These are phyloP conservation scores for Fragum fragum DNA, from an alignment of 2,888 invertebrate genomes.

Conservation along the genomic window DNA sequence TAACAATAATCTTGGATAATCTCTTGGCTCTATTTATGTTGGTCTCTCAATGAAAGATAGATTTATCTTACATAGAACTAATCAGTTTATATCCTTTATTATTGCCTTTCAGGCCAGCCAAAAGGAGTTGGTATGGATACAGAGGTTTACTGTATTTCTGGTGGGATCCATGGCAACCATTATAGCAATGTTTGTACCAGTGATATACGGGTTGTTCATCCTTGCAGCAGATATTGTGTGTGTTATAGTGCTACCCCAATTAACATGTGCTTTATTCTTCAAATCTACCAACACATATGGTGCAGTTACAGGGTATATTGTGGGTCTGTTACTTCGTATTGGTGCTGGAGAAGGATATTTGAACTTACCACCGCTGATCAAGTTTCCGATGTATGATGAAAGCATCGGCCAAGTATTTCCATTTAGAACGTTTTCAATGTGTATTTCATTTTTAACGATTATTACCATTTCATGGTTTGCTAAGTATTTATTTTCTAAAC, in stretches of 20 bases:
- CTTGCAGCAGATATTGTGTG: slow-evolving; percentile 83
- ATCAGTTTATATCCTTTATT: neutral
- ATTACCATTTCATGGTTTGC: slow-evolving; percentile 32
- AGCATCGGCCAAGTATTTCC: slow-evolving; percentile 94
- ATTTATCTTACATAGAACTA: no score
- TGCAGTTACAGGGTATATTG: slow-evolving; percentile 87
- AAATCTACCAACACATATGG: slow-evolving; percentile 79
- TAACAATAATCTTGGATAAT: no score
- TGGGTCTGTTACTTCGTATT: slow-evolving; percentile 92
- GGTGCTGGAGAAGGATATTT: slow-evolving; percentile 96
- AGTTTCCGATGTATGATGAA: slow-evolving; percentile 92
- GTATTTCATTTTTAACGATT: slow-evolving; percentile 89
- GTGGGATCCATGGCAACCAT: slow-evolving; percentile 74
- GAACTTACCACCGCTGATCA: slow-evolving; percentile 93
- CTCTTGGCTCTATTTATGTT: no score
- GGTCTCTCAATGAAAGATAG: no score
- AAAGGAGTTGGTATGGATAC: slow-evolving; percentile 74
- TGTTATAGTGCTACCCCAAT: slow-evolving; percentile 83
- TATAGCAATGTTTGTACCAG: slow-evolving; percentile 75
- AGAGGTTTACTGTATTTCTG: slow-evolving; percentile 70
- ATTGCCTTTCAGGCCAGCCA: slow-evolving; percentile 72
- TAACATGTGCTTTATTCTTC: slow-evolving; percentile 76
- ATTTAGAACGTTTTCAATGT: slow-evolving; percentile 97
- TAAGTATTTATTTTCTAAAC: slow-evolving; percentile 26
- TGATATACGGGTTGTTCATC: slow-evolving; percentile 78